A percentile compares a stretch with the other conserved stretches of the same genome.
These are phyloP conservation scores for Callospermophilus lateralis DNA, from an alignment of 2,113 vertebrate genomes.

Conservation along the genomic window DNA sequence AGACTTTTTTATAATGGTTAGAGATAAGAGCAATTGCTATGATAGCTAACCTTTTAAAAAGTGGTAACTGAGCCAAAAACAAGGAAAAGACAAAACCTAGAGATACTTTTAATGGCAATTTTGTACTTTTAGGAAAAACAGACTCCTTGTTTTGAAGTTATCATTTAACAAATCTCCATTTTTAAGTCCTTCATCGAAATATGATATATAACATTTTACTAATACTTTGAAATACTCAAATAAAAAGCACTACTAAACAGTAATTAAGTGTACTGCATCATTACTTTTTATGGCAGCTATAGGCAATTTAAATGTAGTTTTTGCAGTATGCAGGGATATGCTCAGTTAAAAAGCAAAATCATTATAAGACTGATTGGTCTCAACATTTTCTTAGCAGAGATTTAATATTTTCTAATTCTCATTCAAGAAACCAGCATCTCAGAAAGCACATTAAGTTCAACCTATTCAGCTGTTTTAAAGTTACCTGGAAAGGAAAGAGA, in stretches of 20 bases:
- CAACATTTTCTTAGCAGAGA: constrained; percentile 58
- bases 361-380: constrained; percentile 67
- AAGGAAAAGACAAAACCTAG: neutral
- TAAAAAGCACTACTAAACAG: constrained; percentile 63
- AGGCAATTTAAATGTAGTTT: constrained; percentile 51
- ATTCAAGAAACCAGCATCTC: constrained; percentile 73
- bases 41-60: neutral
- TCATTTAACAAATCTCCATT: constrained; percentile 28
- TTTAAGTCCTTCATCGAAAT: constrained; percentile 44
- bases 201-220: constrained; percentile 48
- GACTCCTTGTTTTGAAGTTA: neutral
- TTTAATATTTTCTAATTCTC: constrained; percentile 62
- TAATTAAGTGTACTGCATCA: constrained; percentile 65
- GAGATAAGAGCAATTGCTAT: neutral
- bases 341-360: constrained; percentile 74
- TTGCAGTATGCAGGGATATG: constrained; percentile 23
- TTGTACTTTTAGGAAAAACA: neutral
- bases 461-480: constrained; percentile 67
- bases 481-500: constrained; percentile 70
- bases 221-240: constrained; percentile 66
- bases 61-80: neutral
- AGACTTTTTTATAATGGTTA: neutral
- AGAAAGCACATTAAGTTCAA: constrained; percentile 58
- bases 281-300: constrained; percentile 64
- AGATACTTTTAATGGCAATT: neutral